Evolutionary conservation across 2,888 invertebrate genomes (phyloP).

Genomic region (Scrobipalpa costella): DNA sequence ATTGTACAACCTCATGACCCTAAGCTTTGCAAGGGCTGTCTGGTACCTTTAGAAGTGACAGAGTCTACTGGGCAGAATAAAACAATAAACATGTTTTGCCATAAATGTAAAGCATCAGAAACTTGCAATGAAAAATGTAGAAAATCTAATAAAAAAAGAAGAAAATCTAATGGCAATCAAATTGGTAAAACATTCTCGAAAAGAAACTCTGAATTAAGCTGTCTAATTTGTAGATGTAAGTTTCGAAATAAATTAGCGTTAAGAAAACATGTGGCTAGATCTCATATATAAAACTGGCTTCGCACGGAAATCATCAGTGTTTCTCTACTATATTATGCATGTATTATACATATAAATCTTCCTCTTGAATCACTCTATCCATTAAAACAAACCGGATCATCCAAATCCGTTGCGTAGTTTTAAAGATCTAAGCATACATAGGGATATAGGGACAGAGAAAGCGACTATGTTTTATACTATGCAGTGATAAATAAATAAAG

Average conservation of each 20-base stretch:
- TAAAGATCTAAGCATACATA: too few relatives aligned
- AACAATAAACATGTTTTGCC: neutral
- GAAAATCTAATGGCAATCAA: neutral
- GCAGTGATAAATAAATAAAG: too few relatives aligned
- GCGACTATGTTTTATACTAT: too few relatives aligned
- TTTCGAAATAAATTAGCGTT: neutral
- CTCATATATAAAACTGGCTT: slow-evolving; percentile 23
- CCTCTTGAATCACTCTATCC: too few relatives aligned
- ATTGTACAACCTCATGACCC: neutral
- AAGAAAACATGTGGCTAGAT: neutral
- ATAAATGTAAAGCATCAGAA: neutral
- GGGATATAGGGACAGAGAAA: too few relatives aligned
- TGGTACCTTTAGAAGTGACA: neutral
- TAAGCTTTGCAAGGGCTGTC: slow-evolving; percentile 5
- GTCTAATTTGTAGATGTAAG: neutral
- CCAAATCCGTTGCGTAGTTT: too few relatives aligned
- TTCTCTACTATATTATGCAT: too few relatives aligned
- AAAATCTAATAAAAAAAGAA: neutral
- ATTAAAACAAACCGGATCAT: too few relatives aligned
- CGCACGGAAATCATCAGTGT: too few relatives aligned
- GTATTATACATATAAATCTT: too few relatives aligned
- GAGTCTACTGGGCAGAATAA: neutral
- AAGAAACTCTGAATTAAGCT: neutral
- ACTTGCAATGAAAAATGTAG: neutral
- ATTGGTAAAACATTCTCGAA: neutral